Percentiles rank a stretch among this genome's conserved stretches.
phyloP scores from a whole-genome alignment of 2,888 invertebrate species.

The Stramonita haemastoma region DNA sequence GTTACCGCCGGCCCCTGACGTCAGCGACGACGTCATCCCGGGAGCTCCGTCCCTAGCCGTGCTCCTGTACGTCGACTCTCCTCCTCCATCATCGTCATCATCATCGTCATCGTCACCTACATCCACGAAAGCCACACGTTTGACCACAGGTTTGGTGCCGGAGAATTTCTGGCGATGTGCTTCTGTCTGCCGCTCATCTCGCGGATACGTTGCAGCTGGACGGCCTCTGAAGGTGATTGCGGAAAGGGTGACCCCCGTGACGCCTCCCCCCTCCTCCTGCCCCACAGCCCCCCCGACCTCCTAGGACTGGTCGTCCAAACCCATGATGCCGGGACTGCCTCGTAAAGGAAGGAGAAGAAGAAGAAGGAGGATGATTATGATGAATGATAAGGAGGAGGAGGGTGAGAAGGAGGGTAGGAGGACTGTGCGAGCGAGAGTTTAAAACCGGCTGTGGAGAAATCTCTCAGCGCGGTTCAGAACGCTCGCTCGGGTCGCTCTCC shows the following conservation, averaged over 20 bases:
- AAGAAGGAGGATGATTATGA: too few species aligned
- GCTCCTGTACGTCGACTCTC: neutral
- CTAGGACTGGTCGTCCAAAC: neutral
- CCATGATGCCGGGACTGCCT: too few species aligned
- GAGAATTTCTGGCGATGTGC: neutral
- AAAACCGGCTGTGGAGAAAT: constrained; percentile 3
- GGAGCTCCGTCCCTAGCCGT: too few species aligned
- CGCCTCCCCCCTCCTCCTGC: too few species aligned
- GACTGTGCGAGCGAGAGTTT: neutral
- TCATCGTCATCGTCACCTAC: neutral
- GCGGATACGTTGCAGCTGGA: neutral
- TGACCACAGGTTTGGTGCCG: neutral
- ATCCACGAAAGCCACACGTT: neutral
- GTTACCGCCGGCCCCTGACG: neutral
- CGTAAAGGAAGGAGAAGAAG: too few species aligned
- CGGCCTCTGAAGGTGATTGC: neutral
- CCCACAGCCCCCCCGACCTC: too few species aligned
- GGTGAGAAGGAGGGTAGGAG: too few species aligned
- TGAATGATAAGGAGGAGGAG: too few species aligned
- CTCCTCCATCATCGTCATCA: neutral
- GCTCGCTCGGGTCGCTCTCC: constrained; percentile 22
- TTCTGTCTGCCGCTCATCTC: neutral
- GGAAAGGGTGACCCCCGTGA: neutral
- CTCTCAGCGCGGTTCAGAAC: constrained; percentile 35
- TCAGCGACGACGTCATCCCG: neutral